phyloP scores from a whole-genome alignment of 2,888 invertebrate species.

The Gortyna flavago region DNA sequence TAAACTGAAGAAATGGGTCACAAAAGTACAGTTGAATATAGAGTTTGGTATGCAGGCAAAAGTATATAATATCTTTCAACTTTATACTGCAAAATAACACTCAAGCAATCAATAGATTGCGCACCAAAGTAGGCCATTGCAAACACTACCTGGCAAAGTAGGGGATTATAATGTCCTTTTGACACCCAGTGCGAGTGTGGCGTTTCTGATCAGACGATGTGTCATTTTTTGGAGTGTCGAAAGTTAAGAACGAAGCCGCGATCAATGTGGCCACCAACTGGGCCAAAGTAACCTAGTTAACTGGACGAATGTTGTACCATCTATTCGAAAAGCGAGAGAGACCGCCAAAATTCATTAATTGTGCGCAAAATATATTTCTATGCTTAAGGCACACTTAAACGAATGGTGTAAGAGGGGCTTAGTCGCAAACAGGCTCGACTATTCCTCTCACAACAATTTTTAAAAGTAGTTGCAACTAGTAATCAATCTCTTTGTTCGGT shows the following conservation, averaged over 20 bases:
- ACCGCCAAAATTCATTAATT: neutral
- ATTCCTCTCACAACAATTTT: too few species aligned
- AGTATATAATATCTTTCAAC: neutral
- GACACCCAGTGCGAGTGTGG: neutral
- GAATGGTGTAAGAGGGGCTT: too few species aligned
- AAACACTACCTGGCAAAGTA: neutral
- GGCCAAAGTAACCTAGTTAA: neutral
- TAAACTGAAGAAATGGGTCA: conserved; percentile 56
- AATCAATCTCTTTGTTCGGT: neutral
- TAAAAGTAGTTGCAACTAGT: too few species aligned
- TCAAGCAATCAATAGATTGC: too few species aligned
- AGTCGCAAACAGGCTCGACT: too few species aligned
- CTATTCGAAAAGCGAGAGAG: neutral
- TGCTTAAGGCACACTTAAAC: too few species aligned
- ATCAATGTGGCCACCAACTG: neutral
- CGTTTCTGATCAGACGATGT: neutral
- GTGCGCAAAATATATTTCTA: neutral
- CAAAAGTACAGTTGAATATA: conserved; percentile 1
- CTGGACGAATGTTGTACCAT: neutral
- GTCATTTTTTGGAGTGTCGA: neutral
- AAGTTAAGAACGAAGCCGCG: neutral
- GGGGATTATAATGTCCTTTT: neutral
- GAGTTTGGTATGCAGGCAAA: neutral
- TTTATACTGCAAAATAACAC: neutral
- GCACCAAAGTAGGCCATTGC: too few species aligned